Conservation (phyloP, 2,113 vertebrate genomes). For the Carassius auratus region DNA sequence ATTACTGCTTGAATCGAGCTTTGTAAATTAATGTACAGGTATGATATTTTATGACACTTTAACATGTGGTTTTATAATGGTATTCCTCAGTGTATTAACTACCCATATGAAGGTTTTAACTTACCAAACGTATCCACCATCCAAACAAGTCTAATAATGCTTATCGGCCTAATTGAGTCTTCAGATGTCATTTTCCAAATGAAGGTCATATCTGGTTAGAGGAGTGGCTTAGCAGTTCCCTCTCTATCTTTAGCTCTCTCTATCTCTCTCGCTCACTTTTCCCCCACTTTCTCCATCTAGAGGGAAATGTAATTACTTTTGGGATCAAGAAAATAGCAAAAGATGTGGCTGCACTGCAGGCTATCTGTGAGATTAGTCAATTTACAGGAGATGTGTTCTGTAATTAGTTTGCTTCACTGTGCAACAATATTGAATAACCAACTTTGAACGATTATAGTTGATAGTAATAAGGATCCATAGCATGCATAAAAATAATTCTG, state of each 20-base stretch:
- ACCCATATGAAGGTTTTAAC: slow-evolving; percentile 12
- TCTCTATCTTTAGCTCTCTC: slow-evolving; percentile 18
- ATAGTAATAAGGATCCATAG: slow-evolving; percentile 47
- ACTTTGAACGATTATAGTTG: slow-evolving; percentile 53
- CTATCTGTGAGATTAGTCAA: slow-evolving; percentile 56
- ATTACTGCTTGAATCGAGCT: not conserved
- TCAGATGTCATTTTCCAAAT: slow-evolving; percentile 54
- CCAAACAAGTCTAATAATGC: slow-evolving; percentile 53
- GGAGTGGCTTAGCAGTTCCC: slow-evolving; percentile 47
- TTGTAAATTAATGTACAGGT: not conserved
- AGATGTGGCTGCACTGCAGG: slow-evolving; percentile 54
- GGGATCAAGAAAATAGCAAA: slow-evolving; percentile 52
- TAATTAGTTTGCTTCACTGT: slow-evolving; percentile 58
- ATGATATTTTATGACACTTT: not conserved
- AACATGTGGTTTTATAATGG: not conserved
- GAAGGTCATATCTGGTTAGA: slow-evolving; percentile 51
- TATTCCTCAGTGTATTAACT: slow-evolving; percentile 5
- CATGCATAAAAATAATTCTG: slow-evolving; percentile 37
- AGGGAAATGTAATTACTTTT: slow-evolving; percentile 62
- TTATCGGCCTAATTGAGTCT: slow-evolving; percentile 58
- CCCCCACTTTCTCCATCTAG: slow-evolving; percentile 44
- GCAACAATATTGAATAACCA: slow-evolving; percentile 54
- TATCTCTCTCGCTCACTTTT: slow-evolving; percentile 2
- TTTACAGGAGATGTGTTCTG: slow-evolving; percentile 54
- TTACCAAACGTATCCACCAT: slow-evolving; percentile 37